Evolutionary conservation across 2,113 vertebrate species (phyloP).

Genomic region (Scomber colias): DNA sequence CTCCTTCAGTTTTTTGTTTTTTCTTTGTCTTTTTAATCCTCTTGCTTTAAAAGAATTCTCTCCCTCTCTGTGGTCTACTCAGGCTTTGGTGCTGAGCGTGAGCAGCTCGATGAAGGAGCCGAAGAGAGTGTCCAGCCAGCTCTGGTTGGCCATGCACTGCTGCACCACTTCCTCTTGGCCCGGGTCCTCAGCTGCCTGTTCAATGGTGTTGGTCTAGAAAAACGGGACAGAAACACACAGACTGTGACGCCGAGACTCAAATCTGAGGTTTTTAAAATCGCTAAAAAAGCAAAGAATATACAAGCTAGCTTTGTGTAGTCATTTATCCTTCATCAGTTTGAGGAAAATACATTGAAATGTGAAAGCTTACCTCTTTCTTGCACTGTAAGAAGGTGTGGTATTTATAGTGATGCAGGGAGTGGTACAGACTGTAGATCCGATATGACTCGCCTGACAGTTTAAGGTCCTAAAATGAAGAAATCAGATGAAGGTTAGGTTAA

Average conservation of each 20-base stretch:
- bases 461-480: constrained; percentile 86
- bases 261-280: not conserved
- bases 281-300: not conserved
- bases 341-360: not conserved
- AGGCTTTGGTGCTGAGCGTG: constrained; percentile 87
- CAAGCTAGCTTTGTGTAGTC: not conserved
- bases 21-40: constrained; percentile 24
- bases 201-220: constrained; percentile 90
- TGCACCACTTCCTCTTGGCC: constrained; percentile 96
- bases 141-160: constrained; percentile 96
- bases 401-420: constrained; percentile 96
- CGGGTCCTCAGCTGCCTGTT: constrained; percentile 91
- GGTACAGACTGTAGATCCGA: constrained; percentile 92
- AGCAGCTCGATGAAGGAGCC: constrained; percentile 93
- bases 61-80: constrained; percentile 46
- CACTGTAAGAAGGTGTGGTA: constrained; percentile 96
- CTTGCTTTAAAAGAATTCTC: constrained; percentile 23
- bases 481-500: not conserved
- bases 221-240: constrained; percentile 5
- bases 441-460: constrained; percentile 91
- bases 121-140: constrained; percentile 93
- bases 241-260: constrained; percentile 14
- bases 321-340: not conserved
- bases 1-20: constrained; percentile 49
- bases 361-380: constrained; percentile 90